Evolutionary conservation across 2,888 invertebrate species (phyloP), one percentile per base, ranked within the genome.

Genomic region (Pseudolycoriella hygida): DNA sequence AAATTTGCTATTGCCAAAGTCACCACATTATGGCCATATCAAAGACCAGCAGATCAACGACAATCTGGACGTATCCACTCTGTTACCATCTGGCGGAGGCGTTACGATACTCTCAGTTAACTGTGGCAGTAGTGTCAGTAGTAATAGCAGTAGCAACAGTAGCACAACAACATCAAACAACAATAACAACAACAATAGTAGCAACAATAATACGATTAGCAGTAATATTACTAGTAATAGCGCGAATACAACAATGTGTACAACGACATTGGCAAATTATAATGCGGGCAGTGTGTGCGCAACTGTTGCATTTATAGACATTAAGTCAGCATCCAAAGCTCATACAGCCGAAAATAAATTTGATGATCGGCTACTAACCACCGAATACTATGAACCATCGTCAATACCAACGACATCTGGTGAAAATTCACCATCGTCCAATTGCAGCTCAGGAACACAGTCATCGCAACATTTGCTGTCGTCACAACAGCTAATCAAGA

Each of bases 221-320:
- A 39, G 17, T 43, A 43, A 37, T 43, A 43, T 19, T 43, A 34
- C 20, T 19, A 43, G 37, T 39, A 39, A 17, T 39, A 39, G 17
- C 30, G 19, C 10, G 17, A 19, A n/a, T 10, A 10, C 19, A 11
- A 41, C 10, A n/a, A 5, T n/a, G 14, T 39, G 30, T 25, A 17
- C 42, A 32, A n/a, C 34, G 17, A 4, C 18, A 15, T 32, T 37
- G 20, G 10, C 44, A 25, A 44, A 44, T 44, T 40, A 31, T 41
- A 19, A 25, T 32, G 25, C 39, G 42, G 44, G 42, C 42, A 44
- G 54, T 58, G 46, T 58, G 56, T 83, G 84, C 71, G 87, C 86
- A 67, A 84, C 86, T 65, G 86, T 88, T 70, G 86, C 87, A 69
- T 92, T 92, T 74, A 89, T 90, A 80, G 92, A 93, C 75, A 90